Conservation (phyloP, 1,140 invertebrate species). For the Drosophila lini region DNA sequence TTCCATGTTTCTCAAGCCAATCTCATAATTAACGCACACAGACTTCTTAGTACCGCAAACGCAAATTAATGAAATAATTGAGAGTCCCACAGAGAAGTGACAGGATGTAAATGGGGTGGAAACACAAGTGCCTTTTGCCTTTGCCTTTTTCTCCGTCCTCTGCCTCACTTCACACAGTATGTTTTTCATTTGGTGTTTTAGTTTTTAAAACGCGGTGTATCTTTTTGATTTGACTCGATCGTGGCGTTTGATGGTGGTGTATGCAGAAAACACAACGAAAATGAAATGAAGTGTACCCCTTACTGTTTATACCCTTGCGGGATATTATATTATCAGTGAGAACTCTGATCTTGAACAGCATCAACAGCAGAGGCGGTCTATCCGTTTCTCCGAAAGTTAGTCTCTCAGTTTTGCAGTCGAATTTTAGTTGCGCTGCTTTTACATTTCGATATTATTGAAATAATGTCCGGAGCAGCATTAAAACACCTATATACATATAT, state of each 20-base stretch:
- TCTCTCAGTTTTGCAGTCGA: too few species aligned
- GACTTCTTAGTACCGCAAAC: conserved; percentile 5
- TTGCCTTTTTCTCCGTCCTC: not conserved
- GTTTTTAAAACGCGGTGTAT: not conserved
- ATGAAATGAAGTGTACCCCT: not conserved
- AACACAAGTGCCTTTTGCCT: conserved; percentile 8
- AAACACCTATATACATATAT: too few species aligned
- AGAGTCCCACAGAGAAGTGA: conserved; percentile 9
- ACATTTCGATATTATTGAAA: too few species aligned
- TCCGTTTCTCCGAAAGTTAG: too few species aligned
- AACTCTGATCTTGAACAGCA: too few species aligned
- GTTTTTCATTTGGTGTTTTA: not conserved
- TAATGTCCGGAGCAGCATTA: too few species aligned
- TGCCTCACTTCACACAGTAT: not conserved
- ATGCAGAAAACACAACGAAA: not conserved
- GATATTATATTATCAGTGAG: not conserved
- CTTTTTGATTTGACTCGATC: not conserved
- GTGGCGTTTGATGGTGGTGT: not conserved
- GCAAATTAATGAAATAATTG: conserved; percentile 15
- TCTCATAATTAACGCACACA: conserved; percentile 1
- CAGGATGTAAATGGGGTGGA: conserved; percentile 17
- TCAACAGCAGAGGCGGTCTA: too few species aligned
- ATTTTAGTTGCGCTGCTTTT: too few species aligned
- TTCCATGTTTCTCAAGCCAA: not conserved
- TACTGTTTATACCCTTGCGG: not conserved